phyloP scores from a whole-genome alignment of 1,140 invertebrate genomes.

The Bombus ignitus region DNA sequence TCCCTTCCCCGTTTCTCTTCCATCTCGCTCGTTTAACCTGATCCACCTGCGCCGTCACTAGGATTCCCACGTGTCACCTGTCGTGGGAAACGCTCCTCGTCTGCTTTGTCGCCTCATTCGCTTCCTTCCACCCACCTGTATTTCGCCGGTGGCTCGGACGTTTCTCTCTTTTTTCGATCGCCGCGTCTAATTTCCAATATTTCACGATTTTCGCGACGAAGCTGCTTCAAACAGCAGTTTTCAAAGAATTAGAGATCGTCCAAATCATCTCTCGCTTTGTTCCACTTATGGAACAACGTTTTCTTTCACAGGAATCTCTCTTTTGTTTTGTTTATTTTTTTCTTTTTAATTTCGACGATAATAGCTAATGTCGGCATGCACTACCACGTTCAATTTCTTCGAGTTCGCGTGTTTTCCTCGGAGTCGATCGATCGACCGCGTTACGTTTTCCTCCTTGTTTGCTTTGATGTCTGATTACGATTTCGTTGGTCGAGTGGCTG shows the following conservation, averaged over 20 bases:
- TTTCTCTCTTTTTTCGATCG: neutral
- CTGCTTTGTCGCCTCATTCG: conserved; percentile 64
- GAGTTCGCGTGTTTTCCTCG: neutral
- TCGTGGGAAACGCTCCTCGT: conserved; percentile 78
- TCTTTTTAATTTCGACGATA: neutral
- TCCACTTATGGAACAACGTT: neutral
- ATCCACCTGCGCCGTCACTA: conserved; percentile 77
- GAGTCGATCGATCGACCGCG: neutral
- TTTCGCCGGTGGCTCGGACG: neutral
- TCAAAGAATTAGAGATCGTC: neutral
- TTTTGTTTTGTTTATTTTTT: too few species aligned
- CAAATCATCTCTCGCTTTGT: neutral
- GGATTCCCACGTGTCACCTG: conserved; percentile 82
- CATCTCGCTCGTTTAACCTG: conserved; percentile 66
- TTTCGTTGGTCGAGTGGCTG: conserved; percentile 8
- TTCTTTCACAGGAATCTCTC: neutral
- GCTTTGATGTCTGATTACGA: conserved; percentile 4
- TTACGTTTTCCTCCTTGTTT: conserved; percentile 6
- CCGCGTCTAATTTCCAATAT: neutral
- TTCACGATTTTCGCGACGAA: neutral
- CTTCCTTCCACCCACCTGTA: conserved; percentile 52
- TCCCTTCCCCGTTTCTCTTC: conserved; percentile 37
- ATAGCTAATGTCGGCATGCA: neutral
- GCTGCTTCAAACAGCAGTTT: neutral
- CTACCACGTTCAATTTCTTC: neutral